Conservation (phyloP, 2,888 invertebrate genomes). For the Hypena proboscidalis region DNA sequence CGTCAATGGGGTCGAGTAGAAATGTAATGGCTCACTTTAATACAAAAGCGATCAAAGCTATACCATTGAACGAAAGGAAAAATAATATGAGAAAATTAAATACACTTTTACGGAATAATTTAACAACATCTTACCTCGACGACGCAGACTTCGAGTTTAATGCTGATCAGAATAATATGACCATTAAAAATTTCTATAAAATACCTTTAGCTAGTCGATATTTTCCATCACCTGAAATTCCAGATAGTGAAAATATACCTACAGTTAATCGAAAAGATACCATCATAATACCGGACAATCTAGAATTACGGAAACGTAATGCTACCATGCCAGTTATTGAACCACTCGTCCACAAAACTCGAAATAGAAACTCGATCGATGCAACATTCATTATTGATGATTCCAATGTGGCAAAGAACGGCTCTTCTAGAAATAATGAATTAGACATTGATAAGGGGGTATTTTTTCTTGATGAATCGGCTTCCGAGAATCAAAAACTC, state of each 20-base stretch:
- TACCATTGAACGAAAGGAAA: conserved; percentile 53
- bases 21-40: conserved; percentile 51
- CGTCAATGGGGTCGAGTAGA: conserved; percentile 50
- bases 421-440: conserved; percentile 25
- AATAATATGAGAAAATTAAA: no score
- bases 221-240: conserved; percentile 57
- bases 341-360: conserved; percentile 42
- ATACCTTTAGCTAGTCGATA: conserved; percentile 54
- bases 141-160: no score
- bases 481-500: conserved; percentile 38
- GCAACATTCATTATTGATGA: no score
- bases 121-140: no score
- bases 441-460: conserved; percentile 51
- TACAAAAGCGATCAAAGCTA: conserved; percentile 43
- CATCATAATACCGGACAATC: conserved; percentile 46
- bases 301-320: conserved; percentile 34
- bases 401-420: background rate
- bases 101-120: no score
- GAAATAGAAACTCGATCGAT: conserved; percentile 1
- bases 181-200: conserved; percentile 48
- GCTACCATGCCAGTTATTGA: conserved; percentile 45
- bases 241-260: conserved; percentile 43
- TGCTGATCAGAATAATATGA: conserved; percentile 18
- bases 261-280: conserved; percentile 41
- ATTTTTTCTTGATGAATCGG: conserved; percentile 57